Evolutionary conservation across 2,797 vertebrate genomes (phyloP).

Genomic region (Menidia menidia): DNA sequence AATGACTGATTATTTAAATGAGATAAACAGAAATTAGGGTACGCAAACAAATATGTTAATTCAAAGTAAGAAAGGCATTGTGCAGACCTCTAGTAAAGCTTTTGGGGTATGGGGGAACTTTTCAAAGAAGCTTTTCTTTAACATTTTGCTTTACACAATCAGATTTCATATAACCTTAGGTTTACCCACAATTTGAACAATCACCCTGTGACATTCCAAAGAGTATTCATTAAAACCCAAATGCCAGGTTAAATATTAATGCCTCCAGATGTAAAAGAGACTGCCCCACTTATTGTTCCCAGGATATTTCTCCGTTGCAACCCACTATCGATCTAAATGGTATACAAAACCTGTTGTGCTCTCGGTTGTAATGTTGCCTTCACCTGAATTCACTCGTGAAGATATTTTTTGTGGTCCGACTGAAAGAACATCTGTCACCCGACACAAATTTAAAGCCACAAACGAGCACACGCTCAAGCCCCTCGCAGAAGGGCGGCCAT

Average conservation of each 20-base stretch:
- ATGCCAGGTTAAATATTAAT: slow-evolving; percentile 18
- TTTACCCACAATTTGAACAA: no score
- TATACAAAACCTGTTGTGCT: slow-evolving; percentile 55
- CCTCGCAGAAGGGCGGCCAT: slow-evolving; percentile 15
- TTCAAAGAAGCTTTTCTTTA: no score
- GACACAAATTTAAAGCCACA: slow-evolving; percentile 13
- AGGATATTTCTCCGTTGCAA: slow-evolving; percentile 41
- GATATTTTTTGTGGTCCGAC: slow-evolving; percentile 64
- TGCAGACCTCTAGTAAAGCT: no score
- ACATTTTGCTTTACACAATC: no score
- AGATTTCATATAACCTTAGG: no score
- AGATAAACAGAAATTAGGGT: no score
- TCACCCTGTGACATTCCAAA: no score
- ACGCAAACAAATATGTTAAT: no score
- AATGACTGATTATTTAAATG: no score
- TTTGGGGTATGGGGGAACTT: no score
- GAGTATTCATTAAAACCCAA: slow-evolving; percentile 25
- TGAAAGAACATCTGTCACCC: slow-evolving; percentile 52
- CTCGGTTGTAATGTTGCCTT: slow-evolving; percentile 47
- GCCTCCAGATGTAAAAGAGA: slow-evolving; percentile 25
- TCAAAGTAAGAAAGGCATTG: no score
- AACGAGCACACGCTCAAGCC: slow-evolving; percentile 8
- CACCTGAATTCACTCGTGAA: slow-evolving; percentile 64
- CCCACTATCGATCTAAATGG: slow-evolving; percentile 59
- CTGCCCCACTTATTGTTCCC: slow-evolving; percentile 6